phyloP scores from a whole-genome alignment of 2,113 vertebrate genomes.

The Pelusios castaneus region DNA sequence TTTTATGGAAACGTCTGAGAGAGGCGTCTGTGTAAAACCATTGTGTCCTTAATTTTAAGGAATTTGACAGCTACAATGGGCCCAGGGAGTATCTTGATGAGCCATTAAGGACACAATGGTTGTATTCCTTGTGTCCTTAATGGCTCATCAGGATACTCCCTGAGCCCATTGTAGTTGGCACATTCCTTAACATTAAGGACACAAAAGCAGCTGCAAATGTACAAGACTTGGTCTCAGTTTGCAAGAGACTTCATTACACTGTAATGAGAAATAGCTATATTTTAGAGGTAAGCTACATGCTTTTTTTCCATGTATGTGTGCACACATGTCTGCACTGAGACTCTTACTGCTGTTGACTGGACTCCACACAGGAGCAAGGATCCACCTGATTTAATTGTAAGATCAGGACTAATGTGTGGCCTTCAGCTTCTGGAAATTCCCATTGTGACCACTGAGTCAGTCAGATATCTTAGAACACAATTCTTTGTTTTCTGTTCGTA shows the following conservation, averaged over 20 bases:
- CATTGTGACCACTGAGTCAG: background rate
- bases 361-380: background rate
- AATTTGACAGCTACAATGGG: too few species aligned
- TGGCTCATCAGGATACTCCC: too few species aligned
- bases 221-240: background rate
- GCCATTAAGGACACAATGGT: too few species aligned
- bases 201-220: background rate
- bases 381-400: background rate
- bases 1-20: too few species aligned
- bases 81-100: too few species aligned
- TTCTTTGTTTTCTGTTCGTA: background rate
- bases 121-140: too few species aligned
- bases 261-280: background rate
- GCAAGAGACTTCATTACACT: background rate
- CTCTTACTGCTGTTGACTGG: background rate
- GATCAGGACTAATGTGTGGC: background rate
- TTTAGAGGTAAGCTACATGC: background rate
- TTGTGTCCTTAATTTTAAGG: too few species aligned
- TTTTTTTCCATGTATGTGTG: background rate
- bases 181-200: too few species aligned
- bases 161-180: too few species aligned
- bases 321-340: background rate
- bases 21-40: too few species aligned
- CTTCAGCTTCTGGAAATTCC: background rate
- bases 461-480: background rate